Evolutionary conservation across 1,140 invertebrate genomes (phyloP).

Genomic region (Brachionus rotundiformis): DNA sequence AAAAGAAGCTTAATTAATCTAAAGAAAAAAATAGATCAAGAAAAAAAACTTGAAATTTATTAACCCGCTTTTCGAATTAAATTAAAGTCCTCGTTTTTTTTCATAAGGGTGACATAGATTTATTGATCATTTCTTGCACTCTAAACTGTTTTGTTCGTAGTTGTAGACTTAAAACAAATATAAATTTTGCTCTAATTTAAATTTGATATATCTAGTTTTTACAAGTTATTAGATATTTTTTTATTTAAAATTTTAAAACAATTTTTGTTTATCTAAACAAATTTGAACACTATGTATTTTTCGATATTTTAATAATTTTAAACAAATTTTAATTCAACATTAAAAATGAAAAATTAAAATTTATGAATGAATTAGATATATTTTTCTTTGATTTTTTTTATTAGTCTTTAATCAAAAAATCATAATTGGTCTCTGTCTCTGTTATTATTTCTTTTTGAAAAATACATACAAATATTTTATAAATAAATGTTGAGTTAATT

Average conservation of each 20-base stretch:
- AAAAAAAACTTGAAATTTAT: conserved; percentile 32
- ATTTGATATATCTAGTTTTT: no score
- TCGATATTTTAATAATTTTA: no score
- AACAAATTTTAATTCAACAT: no score
- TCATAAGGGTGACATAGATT: neutral
- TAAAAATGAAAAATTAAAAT: no score
- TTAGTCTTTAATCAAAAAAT: no score
- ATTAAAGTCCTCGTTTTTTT: neutral
- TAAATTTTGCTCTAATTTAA: neutral
- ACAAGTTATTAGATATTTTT: no score
- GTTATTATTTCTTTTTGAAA: neutral
- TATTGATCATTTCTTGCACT: neutral
- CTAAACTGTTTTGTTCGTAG: neutral
- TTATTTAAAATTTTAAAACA: no score
- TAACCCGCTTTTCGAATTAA: conserved; percentile 6
- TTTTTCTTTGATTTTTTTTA: no score
- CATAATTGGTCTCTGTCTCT: no score
- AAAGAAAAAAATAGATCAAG: neutral
- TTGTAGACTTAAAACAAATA: neutral
- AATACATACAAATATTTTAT: neutral
- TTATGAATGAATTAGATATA: no score
- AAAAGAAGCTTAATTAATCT: neutral
- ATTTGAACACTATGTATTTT: no score
- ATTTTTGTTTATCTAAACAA: no score
- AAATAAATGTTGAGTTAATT: conserved; percentile 16